Base-by-base conservation (phyloP, 92 coral and sea anemone species). In the Epizoanthus illoricatus region DNA sequence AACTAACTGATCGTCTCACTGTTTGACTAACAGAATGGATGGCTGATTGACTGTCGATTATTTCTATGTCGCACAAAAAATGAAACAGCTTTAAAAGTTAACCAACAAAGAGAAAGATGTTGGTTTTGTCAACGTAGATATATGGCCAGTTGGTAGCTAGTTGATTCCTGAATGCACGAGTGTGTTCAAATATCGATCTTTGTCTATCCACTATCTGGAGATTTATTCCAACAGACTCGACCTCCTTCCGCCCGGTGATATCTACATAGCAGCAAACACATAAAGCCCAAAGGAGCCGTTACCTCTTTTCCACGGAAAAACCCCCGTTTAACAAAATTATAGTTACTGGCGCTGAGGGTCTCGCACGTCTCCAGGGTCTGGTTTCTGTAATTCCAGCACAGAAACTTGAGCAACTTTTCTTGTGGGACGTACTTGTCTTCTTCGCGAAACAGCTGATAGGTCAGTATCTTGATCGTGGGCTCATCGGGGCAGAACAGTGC, bases 221-320 rank as follows among this genome's bases (percentile, higher is more conserved):
- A 18, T 0, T 18, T 61, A 6, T 4, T 5, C 23, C 8, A 20
- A 18, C 66, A 18, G 9, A 20, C 7, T 10, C 9, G 21, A 9
- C 24, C 9, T 0, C 65, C 66, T 15, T 19, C 64, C 23, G 0
- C 66, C 20, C 66, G 36, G 36, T 0, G 36, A 28, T 28, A 0
- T 28, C 36, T 28, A 28, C 2, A 28, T 28, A 28, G 36, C 36
- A 28, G 2, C 36, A 28, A 28, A 28, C 36, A 28, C 36, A 28
- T 28, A 52, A 13, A 52, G 56, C 56, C 0, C 16, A 52, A 52
- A 9, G 7, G 7, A 17, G 4, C 59, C 5, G 1, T 7, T 72
- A 72, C 76, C 76, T 72, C 76, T 13, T 72, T 72, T 20, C 76
- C 76, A 45, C 76, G 76, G 40, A 72, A 72, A n/a, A 49, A 72